Conservation (phyloP, 1,140 invertebrate genomes). For the Cotesia glomerata region DNA sequence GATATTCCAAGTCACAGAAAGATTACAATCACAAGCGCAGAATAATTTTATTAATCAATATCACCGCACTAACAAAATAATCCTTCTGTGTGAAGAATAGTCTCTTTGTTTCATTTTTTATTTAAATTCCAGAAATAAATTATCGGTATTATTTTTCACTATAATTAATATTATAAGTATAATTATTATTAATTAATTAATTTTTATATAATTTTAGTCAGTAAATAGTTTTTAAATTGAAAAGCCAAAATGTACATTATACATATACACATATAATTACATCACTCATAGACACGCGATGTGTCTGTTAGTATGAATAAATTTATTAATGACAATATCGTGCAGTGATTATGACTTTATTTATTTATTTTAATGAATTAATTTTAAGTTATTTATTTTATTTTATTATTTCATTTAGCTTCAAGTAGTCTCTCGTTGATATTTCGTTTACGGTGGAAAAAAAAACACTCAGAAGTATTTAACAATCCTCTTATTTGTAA, state of each 20-base stretch:
- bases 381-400: neutral
- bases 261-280: constrained; percentile 39
- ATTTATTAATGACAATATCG: constrained; percentile 28
- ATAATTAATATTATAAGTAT: no score
- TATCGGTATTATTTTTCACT: neutral
- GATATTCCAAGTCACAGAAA: neutral
- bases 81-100: neutral
- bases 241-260: constrained; percentile 32
- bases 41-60: neutral
- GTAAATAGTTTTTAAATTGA: constrained; percentile 6
- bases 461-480: neutral
- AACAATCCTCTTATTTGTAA: neutral
- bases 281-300: constrained; percentile 1
- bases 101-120: neutral
- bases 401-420: neutral
- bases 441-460: neutral
- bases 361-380: neutral
- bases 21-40: neutral
- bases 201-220: constrained; percentile 5
- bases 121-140: constrained; percentile 8
- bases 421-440: neutral
- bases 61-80: neutral
- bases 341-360: neutral
- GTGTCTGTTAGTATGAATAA: constrained; percentile 15
- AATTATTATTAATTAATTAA: neutral